Percentiles rank a stretch among this genome's conserved stretches.
Evolutionary conservation across 2,888 invertebrate genomes (phyloP).

Genomic region (Metellina segmentata): DNA sequence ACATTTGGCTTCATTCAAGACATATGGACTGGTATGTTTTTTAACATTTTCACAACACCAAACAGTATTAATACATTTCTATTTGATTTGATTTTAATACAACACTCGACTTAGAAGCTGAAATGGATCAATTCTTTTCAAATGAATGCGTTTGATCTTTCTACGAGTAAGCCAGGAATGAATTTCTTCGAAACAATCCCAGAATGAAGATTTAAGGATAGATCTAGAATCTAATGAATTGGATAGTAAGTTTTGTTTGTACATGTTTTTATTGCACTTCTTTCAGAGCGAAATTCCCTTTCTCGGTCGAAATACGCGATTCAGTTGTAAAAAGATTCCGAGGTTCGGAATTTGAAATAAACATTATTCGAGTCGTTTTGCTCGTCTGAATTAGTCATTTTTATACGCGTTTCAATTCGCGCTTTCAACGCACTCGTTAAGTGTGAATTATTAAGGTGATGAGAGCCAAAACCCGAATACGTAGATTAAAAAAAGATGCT

Average conservation of each 20-base stretch:
- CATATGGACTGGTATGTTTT: neutral
- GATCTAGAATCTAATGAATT: neutral
- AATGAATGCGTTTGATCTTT: neutral
- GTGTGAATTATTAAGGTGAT: constrained; percentile 4
- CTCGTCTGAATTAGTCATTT: neutral
- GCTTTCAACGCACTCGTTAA: neutral
- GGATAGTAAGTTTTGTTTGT: neutral
- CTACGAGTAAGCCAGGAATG: neutral
- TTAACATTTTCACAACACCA: neutral
- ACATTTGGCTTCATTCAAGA: neutral
- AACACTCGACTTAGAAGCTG: neutral
- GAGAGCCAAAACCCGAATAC: neutral
- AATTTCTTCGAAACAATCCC: neutral
- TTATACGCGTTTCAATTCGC: neutral
- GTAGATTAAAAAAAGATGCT: constrained; percentile 18
- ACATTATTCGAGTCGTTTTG: neutral
- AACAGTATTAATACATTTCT: neutral
- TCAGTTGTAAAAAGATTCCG: neutral
- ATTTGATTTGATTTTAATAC: neutral
- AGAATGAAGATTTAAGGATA: neutral
- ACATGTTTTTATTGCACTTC: neutral
- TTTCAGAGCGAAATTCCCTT: too few relatives aligned
- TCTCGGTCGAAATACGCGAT: neutral
- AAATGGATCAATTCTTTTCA: neutral
- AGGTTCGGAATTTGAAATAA: neutral